Evolutionary conservation across 37 sponge, comb jelly and placozoan genomes (phyloP), one percentile per base, ranked within the genome.

Genomic region (Aplysina aerophoba): DNA sequence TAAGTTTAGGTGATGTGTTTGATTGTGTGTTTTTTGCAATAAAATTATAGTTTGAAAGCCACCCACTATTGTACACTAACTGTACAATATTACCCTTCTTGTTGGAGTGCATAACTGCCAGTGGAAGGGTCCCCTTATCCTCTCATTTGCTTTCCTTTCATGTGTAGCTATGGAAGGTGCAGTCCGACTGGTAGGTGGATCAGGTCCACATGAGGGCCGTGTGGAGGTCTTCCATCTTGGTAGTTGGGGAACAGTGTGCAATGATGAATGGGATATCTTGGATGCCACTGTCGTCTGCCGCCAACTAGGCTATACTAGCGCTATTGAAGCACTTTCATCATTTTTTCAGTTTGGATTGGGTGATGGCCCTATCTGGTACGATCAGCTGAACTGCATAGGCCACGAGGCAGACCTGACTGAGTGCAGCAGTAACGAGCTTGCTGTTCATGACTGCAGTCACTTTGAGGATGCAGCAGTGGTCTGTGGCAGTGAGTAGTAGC

Each of bases 251-350:
- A 56, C 53, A 31, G 60, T 84, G 50, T 84, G 85, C 13, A 87
- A 94, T 57, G 85, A 88, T 56, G 63, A 21, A 35, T 91, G 89
- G 89, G 92, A 61, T 59, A 77, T 86, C 16, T 12, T 22, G 4
- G 95, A 91, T 35, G 91, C 87, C 55, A 67, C 27, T 28, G 95
- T 94, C 16, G 86, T 77, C 39, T 74, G 85, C 74, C 71, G 13
- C 8, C 85, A 84, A 28, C 72, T 68, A 30, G 72, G 53, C 33
- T 84, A 36, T 36, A 5, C 53, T 4, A 44, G 78, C 6, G 78
- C 78, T 3, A 22, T n/a, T n/a, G 25, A 25, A n/a, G 38, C 2
- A 53, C 75, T 15, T 4, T n/a, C 15, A 11, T 22, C 8, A 41
- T 14, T 35, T 12, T 19, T 8, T 59, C 85, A 4, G n/a, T 72